These are phyloP conservation scores for Sorex araneus DNA, from an alignment of 2,113 vertebrate genomes.

Conservation along the genomic window DNA sequence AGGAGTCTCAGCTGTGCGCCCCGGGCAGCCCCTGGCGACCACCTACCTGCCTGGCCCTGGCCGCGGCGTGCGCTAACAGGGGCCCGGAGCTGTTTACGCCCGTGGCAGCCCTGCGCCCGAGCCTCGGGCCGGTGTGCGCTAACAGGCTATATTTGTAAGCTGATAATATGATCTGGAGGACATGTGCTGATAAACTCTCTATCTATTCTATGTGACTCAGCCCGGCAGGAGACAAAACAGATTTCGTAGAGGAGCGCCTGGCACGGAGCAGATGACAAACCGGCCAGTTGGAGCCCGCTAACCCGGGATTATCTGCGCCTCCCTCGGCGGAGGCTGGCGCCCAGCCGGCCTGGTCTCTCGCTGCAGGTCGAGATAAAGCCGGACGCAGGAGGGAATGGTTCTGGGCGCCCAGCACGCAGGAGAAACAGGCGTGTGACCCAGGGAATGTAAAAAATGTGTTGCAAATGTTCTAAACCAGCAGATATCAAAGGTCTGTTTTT, in stretches of 20 bases:
- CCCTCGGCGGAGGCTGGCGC: not conserved
- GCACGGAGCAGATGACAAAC: constrained; percentile 31
- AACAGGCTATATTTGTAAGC: constrained; percentile 91
- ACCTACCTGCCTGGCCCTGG: constrained; percentile 65
- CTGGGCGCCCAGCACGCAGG: not conserved
- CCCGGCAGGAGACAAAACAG: constrained; percentile 80
- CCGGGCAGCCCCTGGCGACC: not conserved
- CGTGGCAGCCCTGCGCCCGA: constrained; percentile 66
- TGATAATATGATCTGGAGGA: constrained; percentile 89
- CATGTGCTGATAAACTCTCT: constrained; percentile 85
- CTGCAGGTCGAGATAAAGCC: not conserved
- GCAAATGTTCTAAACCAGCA: not conserved
- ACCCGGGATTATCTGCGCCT: constrained; percentile 29
- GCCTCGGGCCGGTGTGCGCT: constrained; percentile 82
- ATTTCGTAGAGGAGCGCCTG: constrained; percentile 54
- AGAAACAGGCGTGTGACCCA: not conserved
- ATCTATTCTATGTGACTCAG: constrained; percentile 87
- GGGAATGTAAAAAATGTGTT: not conserved
- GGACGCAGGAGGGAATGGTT: not conserved
- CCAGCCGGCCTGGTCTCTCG: not conserved
- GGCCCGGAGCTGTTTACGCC: constrained; percentile 86
- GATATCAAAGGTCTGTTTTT: not conserved
- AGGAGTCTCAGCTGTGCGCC: too few relatives aligned
- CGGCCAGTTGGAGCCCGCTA: not conserved
- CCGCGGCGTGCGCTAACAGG: constrained; percentile 42